Percentiles rank a stretch among this genome's conserved stretches.
Evolutionary conservation across 2,113 vertebrate genomes (phyloP).

Genomic region (Holacanthus passer): DNA sequence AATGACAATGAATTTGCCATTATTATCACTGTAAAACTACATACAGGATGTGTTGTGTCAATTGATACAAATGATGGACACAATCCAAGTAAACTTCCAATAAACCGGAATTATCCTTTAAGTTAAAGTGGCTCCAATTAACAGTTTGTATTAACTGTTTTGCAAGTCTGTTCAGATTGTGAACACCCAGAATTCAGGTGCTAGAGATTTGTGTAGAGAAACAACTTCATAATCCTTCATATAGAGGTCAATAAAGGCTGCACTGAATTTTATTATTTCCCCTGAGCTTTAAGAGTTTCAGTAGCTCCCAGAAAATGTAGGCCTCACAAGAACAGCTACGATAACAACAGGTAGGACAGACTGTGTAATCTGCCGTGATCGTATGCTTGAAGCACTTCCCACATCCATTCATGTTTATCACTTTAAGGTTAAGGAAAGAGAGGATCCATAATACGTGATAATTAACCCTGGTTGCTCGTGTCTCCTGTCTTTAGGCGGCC

Average conservation of each 20-base stretch:
- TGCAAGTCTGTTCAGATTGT: too few relatives aligned
- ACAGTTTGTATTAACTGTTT: background rate
- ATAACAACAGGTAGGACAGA: background rate
- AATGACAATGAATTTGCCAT: background rate
- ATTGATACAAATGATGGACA: background rate
- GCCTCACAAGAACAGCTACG: background rate
- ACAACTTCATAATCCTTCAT: background rate
- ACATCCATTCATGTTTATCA: background rate
- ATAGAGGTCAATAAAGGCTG: background rate
- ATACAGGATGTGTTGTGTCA: too few relatives aligned
- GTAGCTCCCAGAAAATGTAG: background rate
- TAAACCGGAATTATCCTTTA: background rate
- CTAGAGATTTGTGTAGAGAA: background rate
- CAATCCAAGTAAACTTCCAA: background rate
- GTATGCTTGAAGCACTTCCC: too few relatives aligned
- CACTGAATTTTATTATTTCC: background rate
- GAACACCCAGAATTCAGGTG: background rate
- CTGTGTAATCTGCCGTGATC: background rate
- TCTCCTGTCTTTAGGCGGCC: constrained; percentile 69
- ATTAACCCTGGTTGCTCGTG: constrained; percentile 40
- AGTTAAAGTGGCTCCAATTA: background rate
- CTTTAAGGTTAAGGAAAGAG: too few relatives aligned
- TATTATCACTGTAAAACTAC: too few relatives aligned
- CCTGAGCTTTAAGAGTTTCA: background rate
- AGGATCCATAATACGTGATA: background rate